Conservation (phyloP, 2,888 invertebrate genomes). For the Pyralis farinalis region DNA sequence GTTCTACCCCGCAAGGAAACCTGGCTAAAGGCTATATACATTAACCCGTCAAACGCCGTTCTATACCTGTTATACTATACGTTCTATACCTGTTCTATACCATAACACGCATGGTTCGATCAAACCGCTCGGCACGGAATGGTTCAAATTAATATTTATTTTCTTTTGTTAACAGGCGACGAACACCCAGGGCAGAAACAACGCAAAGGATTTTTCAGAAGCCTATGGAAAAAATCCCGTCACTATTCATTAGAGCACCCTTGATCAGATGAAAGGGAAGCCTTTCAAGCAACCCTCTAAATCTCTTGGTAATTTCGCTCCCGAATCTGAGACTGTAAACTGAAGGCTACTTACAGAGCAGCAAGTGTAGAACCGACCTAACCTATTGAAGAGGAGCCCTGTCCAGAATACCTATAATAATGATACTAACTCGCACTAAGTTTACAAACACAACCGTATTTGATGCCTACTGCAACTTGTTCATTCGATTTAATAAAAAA, state of each 20-base stretch:
- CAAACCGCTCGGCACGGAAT: no score
- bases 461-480: conserved; percentile 6
- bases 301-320: neutral
- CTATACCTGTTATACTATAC: no score
- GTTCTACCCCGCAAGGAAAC: no score
- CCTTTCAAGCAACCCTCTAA: conserved; percentile 11
- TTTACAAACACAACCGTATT: conserved; percentile 1
- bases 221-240: conserved; percentile 93
- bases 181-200: conserved; percentile 86
- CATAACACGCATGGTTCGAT: no score
- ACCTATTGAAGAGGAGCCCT: neutral
- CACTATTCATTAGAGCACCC: conserved; percentile 94
- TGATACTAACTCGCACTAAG: neutral
- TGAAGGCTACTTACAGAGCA: neutral
- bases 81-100: no score
- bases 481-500: conserved; percentile 7
- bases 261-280: conserved; percentile 63
- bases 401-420: neutral
- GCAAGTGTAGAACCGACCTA: neutral
- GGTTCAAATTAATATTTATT: no score
- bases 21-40: no score
- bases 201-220: conserved; percentile 94
- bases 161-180: conserved; percentile 79
- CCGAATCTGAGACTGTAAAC: neutral
- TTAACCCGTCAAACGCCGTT: no score